Base-by-base conservation (phyloP, 1,140 invertebrate species). In the Phortica variegata region DNA sequence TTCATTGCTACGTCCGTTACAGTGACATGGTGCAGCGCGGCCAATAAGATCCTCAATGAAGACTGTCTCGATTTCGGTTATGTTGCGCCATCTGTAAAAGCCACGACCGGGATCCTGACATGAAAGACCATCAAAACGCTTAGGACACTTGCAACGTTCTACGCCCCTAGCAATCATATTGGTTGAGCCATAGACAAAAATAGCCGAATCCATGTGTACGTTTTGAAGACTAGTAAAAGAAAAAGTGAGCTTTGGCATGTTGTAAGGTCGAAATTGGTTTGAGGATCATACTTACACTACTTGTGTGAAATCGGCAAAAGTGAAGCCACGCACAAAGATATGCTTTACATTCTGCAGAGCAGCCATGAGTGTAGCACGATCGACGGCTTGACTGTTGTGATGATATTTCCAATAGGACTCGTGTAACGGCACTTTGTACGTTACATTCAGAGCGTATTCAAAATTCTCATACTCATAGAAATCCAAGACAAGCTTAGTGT, bases 41-140 rank as follows among this genome's bases (percentile, higher is more conserved):
- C 91, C 91, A 31, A 95, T 83, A 3, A 95, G 77, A 47, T 76
- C 69, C 39, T 76, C 74, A 29, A 76, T 66, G n/a, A 45, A 76
- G 48, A 65, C 56, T 2, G 59, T 69, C 10, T 73, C 66, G 31
- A 61, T 61, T 38, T 77, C 77, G 38, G 65, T 78, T 37, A 75
- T 79, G 41, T 83, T 83, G 52, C 81, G 79, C 79, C 84, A 87
- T 12, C 91, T 81, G 60, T 85, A 97, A 73, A 87, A 96, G 1
- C 95, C 95, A 16, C 84, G 76, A 21, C 86, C 91, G 0, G 94
- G 91, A 73, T 94, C 82, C 71, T 95, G 91, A 77, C 93, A 95
- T 0, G 91, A 94, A 0, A 85, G 83, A 1, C 88, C 84, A 56
- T 85, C 84, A 75, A 93, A 95, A 33, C 87, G 81, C 5, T 77